Conservation (phyloP, 2,797 vertebrate species). For the Pangasius macronema region DNA sequence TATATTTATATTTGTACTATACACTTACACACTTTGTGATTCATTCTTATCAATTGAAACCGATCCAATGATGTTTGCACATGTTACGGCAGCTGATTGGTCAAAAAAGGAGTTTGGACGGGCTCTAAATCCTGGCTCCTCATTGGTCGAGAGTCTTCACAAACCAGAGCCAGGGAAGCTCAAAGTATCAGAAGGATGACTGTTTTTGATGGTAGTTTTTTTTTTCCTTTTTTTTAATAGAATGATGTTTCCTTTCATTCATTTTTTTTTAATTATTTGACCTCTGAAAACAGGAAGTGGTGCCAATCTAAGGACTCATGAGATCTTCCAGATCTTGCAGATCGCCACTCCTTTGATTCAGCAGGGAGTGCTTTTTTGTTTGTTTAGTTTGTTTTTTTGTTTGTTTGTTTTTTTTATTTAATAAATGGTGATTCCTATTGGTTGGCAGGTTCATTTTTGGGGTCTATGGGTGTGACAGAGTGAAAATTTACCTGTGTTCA, state of each 20-base stretch:
- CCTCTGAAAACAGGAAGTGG: background rate
- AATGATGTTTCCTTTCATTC: background rate
- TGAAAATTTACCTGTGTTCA: background rate
- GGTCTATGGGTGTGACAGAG: background rate
- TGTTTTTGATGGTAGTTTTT: background rate
- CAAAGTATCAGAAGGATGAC: slow-evolving; percentile 20
- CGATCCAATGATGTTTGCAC: slow-evolving; percentile 87
- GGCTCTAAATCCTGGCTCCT: slow-evolving; percentile 36
- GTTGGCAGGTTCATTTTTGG: background rate
- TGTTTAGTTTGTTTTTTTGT: background rate
- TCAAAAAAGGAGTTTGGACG: slow-evolving; percentile 34
- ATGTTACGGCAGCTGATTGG: slow-evolving; percentile 96
- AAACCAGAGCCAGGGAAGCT: slow-evolving; percentile 11
- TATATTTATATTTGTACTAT: slow-evolving; percentile 78
- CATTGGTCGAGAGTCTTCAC: slow-evolving; percentile 34
- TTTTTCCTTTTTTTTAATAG: slow-evolving; percentile 7
- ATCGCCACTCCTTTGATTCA: background rate
- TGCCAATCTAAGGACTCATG: slow-evolving; percentile 7
- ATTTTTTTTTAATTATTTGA: background rate
- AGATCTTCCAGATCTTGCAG: background rate
- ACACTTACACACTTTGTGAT: slow-evolving; percentile 62
- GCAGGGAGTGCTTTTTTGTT: background rate
- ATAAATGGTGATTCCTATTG: slow-evolving; percentile 10
- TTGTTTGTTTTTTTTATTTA: background rate
- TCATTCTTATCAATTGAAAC: slow-evolving; percentile 69